A percentile compares a stretch with the other conserved stretches of the same genome.
Conservation (phyloP, 2,113 vertebrate genomes). For the Zosterops lateralis region DNA sequence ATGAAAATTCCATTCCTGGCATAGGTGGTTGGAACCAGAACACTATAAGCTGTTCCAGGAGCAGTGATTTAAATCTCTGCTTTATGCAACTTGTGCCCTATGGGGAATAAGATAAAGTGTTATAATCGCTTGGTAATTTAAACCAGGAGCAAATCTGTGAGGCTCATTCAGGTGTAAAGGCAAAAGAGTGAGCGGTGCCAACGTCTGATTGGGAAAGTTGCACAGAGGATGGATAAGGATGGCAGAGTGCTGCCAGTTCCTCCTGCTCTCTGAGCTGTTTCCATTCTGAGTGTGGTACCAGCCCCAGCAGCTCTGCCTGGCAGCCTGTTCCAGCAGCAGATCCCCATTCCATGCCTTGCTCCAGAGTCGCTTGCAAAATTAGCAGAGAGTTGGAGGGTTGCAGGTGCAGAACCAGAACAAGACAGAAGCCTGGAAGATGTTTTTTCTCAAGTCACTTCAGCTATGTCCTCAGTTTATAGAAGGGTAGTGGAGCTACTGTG, state of each 20-base stretch:
- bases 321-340: not conserved
- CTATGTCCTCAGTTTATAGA: rapidly evolving
- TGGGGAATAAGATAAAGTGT: not conserved
- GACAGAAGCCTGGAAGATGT: not conserved
- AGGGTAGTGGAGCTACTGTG: not conserved
- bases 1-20: not conserved
- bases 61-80: not conserved
- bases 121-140: not conserved
- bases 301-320: not conserved
- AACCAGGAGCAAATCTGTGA: not conserved
- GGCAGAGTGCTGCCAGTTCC: not conserved
- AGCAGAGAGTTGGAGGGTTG: not conserved
- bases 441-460: not conserved
- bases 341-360: not conserved
- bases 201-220: not conserved
- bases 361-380: not conserved
- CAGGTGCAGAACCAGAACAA: not conserved
- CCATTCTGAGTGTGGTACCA: not conserved
- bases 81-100: not conserved
- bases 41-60: not conserved
- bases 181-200: not conserved
- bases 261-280: not conserved
- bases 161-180: not conserved
- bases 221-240: not conserved
- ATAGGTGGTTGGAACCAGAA: not conserved